A percentile compares a stretch with the other conserved stretches of the same genome.
phyloP scores from a whole-genome alignment of 2,797 vertebrate species.

The Austrolebias charrua region DNA sequence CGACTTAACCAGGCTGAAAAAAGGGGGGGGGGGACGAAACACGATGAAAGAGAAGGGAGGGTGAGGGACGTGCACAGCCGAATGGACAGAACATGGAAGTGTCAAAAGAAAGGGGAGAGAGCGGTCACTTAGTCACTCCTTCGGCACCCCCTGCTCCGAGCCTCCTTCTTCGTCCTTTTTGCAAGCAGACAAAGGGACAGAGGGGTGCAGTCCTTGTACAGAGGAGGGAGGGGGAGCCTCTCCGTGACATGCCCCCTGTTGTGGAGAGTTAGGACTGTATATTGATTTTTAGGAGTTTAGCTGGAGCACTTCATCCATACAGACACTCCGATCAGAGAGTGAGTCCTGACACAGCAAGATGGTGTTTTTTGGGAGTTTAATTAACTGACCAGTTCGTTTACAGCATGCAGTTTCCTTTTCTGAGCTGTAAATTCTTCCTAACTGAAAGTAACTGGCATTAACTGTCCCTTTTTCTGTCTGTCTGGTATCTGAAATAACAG shows the following conservation, averaged over 20 bases:
- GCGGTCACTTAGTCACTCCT: conserved; percentile 77
- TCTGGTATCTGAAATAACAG: too few relatives aligned
- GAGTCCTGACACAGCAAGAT: too few relatives aligned
- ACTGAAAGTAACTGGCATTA: too few relatives aligned
- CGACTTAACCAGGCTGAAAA: conserved; percentile 75
- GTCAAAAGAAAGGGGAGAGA: conserved; percentile 73
- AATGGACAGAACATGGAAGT: conserved; percentile 69
- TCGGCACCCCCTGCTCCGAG: conserved; percentile 33
- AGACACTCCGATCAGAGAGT: too few relatives aligned
- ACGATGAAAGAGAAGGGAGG: conserved; percentile 73
- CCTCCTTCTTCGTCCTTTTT: conserved; percentile 64
- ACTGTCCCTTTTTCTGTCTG: too few relatives aligned
- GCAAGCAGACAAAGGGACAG: conserved; percentile 74
- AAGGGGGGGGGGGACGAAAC: conserved; percentile 69
- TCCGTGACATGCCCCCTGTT: conserved; percentile 24
- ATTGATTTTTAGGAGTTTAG: too few relatives aligned
- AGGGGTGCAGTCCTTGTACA: conserved; percentile 72
- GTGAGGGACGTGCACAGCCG: conserved; percentile 59
- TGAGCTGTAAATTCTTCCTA: too few relatives aligned
- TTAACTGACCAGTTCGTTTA: too few relatives aligned
- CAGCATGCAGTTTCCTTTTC: too few relatives aligned
- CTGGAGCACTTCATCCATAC: too few relatives aligned
- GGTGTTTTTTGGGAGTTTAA: too few relatives aligned
- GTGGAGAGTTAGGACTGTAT: too few relatives aligned
- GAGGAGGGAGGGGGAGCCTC: conserved; percentile 58